Evolutionary conservation across 1,140 invertebrate species (phyloP).

Genomic region (Chironomus striatipennis): DNA sequence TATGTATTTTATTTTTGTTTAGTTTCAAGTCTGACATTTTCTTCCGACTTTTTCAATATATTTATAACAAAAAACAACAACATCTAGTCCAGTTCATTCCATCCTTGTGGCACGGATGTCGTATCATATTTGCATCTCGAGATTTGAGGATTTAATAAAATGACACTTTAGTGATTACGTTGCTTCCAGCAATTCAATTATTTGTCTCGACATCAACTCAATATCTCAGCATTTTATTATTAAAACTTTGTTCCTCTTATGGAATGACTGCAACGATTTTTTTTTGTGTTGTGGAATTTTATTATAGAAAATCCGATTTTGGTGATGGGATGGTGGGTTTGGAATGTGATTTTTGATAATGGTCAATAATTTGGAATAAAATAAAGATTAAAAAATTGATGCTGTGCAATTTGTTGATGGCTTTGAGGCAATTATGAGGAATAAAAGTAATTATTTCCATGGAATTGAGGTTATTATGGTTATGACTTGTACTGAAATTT

Average conservation of each 20-base stretch:
- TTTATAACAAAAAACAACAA: background rate
- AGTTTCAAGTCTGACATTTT: background rate
- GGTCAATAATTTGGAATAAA: too few relatives aligned
- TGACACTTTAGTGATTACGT: slow-evolving; percentile 5
- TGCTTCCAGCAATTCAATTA: background rate
- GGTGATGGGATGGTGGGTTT: too few relatives aligned
- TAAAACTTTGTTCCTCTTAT: background rate
- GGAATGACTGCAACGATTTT: too few relatives aligned
- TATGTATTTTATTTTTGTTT: background rate
- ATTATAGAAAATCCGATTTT: too few relatives aligned
- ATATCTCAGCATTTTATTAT: background rate
- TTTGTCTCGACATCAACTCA: background rate
- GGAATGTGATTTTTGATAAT: too few relatives aligned
- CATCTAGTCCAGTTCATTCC: background rate
- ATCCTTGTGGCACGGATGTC: background rate
- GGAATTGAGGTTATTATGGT: too few relatives aligned
- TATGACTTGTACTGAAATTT: too few relatives aligned
- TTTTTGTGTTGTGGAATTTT: too few relatives aligned
- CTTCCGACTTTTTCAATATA: background rate
- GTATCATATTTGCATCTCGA: background rate
- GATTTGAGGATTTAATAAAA: background rate
- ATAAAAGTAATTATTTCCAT: too few relatives aligned
- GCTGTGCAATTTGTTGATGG: too few relatives aligned
- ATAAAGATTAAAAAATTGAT: too few relatives aligned
- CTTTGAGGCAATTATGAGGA: too few relatives aligned